Conservation (phyloP, 1,140 invertebrate species). For the Planococcus citri region DNA sequence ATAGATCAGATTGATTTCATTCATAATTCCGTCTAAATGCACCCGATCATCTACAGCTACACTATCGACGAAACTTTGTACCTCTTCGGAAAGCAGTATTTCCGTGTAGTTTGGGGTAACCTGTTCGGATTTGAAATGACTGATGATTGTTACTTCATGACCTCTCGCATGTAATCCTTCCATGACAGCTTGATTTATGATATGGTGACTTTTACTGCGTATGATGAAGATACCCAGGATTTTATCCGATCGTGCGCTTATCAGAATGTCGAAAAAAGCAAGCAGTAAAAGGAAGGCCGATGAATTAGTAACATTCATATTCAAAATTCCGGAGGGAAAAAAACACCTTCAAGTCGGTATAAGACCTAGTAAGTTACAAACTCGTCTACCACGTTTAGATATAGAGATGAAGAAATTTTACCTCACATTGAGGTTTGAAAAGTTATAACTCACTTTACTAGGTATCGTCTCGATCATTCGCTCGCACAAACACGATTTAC, state of each 20-base stretch:
- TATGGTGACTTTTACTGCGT: constrained; percentile 31
- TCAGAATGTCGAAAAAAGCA: too few species aligned
- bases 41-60: neutral
- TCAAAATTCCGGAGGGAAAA: too few species aligned
- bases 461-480: too few species aligned
- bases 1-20: neutral
- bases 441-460: too few species aligned
- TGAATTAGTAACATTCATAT: too few species aligned
- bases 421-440: too few species aligned
- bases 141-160: constrained; percentile 32
- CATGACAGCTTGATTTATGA: constrained; percentile 31
- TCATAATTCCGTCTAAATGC: constrained; percentile 16
- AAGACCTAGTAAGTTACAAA: too few species aligned
- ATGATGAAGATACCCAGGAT: neutral
- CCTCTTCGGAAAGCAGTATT: constrained; percentile 11
- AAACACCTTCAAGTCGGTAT: too few species aligned
- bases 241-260: neutral
- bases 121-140: constrained; percentile 28
- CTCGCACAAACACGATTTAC: too few species aligned
- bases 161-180: constrained; percentile 30
- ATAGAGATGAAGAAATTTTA: too few species aligned
- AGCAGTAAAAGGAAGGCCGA: too few species aligned
- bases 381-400: too few species aligned
- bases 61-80: neutral
- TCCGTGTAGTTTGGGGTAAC: constrained; percentile 17